These are phyloP conservation scores for Dolichallabes microphthalmus DNA, from an alignment of 2,113 vertebrate species.

Conservation along the genomic window DNA sequence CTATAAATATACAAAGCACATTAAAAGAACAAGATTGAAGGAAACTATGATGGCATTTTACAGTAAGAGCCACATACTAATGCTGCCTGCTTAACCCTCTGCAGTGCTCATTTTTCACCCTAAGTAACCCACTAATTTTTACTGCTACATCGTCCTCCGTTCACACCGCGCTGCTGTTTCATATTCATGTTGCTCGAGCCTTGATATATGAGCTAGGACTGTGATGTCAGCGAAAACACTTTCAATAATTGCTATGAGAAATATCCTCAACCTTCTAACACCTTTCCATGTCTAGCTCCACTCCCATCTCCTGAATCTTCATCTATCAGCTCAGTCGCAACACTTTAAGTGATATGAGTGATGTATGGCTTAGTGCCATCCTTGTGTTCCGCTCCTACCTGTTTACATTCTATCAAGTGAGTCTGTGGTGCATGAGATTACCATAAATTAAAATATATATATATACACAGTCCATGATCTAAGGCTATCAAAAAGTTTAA, in stretches of 20 bases:
- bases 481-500: slow-evolving; percentile 25
- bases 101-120: slow-evolving; percentile 70
- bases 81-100: slow-evolving; percentile 60
- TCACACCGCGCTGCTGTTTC: slow-evolving; percentile 74
- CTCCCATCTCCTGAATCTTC: slow-evolving; percentile 81
- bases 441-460: slow-evolving; percentile 74
- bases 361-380: slow-evolving; percentile 86
- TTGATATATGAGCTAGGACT: slow-evolving; percentile 86
- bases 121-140: slow-evolving; percentile 71
- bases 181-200: slow-evolving; percentile 73
- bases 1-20: slow-evolving; percentile 27
- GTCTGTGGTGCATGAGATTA: slow-evolving; percentile 85
- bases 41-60: slow-evolving; percentile 45
- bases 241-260: slow-evolving; percentile 98
- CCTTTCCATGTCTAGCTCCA: slow-evolving; percentile 77
- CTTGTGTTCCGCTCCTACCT: slow-evolving; percentile 81
- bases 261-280: slow-evolving; percentile 89
- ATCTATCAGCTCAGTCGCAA: slow-evolving; percentile 88
- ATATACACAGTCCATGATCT: not conserved
- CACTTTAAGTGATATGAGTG: slow-evolving; percentile 88
- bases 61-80: slow-evolving; percentile 61
- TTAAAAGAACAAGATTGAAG: slow-evolving; percentile 51
- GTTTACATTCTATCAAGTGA: slow-evolving; percentile 91
- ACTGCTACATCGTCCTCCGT: slow-evolving; percentile 68
- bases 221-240: slow-evolving; percentile 91